Evolutionary conservation across 1,140 invertebrate species (phyloP), one percentile per base, ranked within the genome.

Genomic region (Chymomyza costata): DNA sequence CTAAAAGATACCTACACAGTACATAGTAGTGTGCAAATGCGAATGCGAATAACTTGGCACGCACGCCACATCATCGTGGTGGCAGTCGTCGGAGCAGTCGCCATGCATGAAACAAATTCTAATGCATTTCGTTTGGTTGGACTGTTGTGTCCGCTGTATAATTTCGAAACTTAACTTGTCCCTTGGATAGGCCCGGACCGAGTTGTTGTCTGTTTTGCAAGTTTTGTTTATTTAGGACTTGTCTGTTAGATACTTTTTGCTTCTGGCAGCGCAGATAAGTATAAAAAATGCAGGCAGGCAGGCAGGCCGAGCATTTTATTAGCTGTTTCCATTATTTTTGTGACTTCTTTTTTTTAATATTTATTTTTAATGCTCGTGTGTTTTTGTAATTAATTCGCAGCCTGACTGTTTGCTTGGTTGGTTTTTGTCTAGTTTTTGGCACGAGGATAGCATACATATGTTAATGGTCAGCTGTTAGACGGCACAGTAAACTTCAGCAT

Each of bases 41-140:
- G 66, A 66, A 66, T 78, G 71, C 67, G 74, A 80, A 80, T 80
- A 80, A 80, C 73, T 80, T 80, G 73, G 73, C 74, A 80, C 66
- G 64, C 66, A 80, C 53, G 16, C 16, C 10, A 47, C 53, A 46
- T 44, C 54, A 59, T 44, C 41, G 46, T 57, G 51, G 46, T 48
- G 17, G 61, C 28, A 43, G 63, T 49, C 31, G 47, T 32, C 58
- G 44, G 40, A 44, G 48, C 55, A 51, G 59, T 64, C 48, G 70
- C 65, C 62, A 63, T 76, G 73, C 73, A 80, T 73, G 73, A 80
- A 45, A 63, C 65, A 55, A 65, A 78, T 80, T 78, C 73, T 78
- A 78, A 78, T 78, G 73, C 73, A 78, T 78, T 78, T 78, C 59
- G 46, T 46, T 14, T 35, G 15, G 10, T 21, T 8, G 43, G 13